These are phyloP conservation scores for Asbolus verrucosus DNA, from an alignment of 1,140 invertebrate genomes.

Conservation along the genomic window DNA sequence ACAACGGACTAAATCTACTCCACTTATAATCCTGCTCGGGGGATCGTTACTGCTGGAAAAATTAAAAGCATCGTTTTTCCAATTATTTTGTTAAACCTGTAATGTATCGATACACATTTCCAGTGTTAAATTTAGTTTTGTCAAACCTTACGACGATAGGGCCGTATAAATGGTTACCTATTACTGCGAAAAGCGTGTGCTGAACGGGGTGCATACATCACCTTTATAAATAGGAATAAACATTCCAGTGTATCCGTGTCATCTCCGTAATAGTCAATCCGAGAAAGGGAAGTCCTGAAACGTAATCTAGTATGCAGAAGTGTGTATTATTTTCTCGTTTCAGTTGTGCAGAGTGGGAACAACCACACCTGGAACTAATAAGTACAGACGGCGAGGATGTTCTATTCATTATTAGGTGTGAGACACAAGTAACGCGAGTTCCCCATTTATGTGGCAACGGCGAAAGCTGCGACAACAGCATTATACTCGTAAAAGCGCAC, in stretches of 20 bases:
- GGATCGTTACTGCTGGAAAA: too few relatives aligned
- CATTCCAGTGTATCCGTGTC: too few relatives aligned
- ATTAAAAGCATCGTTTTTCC: too few relatives aligned
- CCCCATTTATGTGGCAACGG: slow-evolving; percentile 37
- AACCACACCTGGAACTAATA: slow-evolving; percentile 42
- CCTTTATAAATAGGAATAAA: too few relatives aligned
- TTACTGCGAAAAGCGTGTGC: too few relatives aligned
- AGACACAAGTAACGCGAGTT: slow-evolving; percentile 43
- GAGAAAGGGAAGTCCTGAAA: not conserved
- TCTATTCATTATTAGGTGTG: slow-evolving; percentile 42
- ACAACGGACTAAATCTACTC: not conserved
- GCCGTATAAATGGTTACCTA: too few relatives aligned
- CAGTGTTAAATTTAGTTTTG: too few relatives aligned
- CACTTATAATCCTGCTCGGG: slow-evolving; percentile 10
- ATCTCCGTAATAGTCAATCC: not conserved
- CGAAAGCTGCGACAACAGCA: slow-evolving; percentile 35
- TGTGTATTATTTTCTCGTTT: slow-evolving; percentile 30
- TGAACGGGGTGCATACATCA: too few relatives aligned
- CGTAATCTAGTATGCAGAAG: slow-evolving; percentile 11
- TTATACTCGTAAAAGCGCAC: slow-evolving; percentile 43
- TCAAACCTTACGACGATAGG: too few relatives aligned
- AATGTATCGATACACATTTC: too few relatives aligned
- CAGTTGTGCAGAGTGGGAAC: slow-evolving; percentile 23
- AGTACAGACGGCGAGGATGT: slow-evolving; percentile 29
- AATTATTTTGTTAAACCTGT: too few relatives aligned